phyloP scores from a whole-genome alignment of 1,140 invertebrate genomes.

The Apis dorsata region DNA sequence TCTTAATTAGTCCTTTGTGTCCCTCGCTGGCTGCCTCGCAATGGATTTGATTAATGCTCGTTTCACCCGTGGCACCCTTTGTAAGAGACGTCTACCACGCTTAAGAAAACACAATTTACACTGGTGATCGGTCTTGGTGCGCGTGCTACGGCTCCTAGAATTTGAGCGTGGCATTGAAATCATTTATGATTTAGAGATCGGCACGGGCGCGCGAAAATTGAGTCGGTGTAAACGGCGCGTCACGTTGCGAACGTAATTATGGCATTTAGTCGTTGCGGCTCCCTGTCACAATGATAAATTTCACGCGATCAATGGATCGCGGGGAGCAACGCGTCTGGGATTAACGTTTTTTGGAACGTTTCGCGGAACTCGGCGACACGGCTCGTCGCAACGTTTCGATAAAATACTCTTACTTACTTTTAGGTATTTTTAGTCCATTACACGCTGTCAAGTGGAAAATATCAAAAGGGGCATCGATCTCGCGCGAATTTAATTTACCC shows the following conservation, averaged over 20 bases:
- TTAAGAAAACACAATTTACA: conserved; percentile 65
- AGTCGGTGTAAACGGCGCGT: neutral
- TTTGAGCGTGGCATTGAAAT: conserved; percentile 48
- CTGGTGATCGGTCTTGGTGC: conserved; percentile 34
- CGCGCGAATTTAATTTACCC: conserved; percentile 50
- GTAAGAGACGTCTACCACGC: conserved; percentile 51
- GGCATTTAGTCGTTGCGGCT: conserved; percentile 4
- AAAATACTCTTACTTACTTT: conserved; percentile 13
- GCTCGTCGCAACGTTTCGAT: neutral
- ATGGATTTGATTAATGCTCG: conserved; percentile 64
- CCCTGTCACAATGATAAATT: conserved; percentile 18
- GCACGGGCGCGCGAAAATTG: conserved; percentile 16
- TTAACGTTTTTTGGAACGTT: neutral
- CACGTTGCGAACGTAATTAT: conserved; percentile 27
- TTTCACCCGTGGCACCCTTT: conserved; percentile 60
- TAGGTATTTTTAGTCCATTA: conserved; percentile 1
- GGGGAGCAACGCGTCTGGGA: neutral
- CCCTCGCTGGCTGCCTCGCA: conserved; percentile 30
- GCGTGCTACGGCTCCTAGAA: conserved; percentile 7
- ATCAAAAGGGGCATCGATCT: conserved; percentile 43
- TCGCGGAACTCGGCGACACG: neutral
- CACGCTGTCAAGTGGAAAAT: conserved; percentile 16
- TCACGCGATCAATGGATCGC: conserved; percentile 1
- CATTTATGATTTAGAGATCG: conserved; percentile 59
- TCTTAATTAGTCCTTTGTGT: conserved; percentile 68